Percentiles rank a stretch among this genome's conserved stretches.
These are phyloP conservation scores for silkworm (Bombyx mori) DNA, from an alignment of 1,140 invertebrate species.

Conservation along the genomic window DNA sequence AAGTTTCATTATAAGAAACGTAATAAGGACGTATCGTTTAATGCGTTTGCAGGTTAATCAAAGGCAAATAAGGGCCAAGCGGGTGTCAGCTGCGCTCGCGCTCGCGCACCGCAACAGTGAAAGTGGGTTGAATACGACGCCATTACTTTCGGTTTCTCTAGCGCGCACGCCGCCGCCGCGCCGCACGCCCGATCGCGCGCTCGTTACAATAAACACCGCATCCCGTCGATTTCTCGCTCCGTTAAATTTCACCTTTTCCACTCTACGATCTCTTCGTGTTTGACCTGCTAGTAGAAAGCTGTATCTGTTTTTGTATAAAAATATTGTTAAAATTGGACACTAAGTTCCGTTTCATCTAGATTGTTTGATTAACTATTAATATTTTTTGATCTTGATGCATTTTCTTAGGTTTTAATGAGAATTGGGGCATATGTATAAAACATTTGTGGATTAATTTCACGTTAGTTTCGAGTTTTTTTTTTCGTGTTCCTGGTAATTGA, in stretches of 20 bases:
- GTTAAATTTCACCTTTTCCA: slow-evolving; percentile 69
- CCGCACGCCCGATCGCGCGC: slow-evolving; percentile 46
- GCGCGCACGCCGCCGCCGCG: slow-evolving; percentile 28
- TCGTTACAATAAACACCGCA: slow-evolving; percentile 69
- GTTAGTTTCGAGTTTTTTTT: no score
- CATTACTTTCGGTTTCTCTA: slow-evolving; percentile 68
- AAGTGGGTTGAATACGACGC: slow-evolving; percentile 65
- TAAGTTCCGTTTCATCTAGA: no score
- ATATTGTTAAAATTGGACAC: no score
- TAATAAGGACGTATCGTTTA: neutral
- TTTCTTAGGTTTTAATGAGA: no score
- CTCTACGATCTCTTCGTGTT: slow-evolving; percentile 42
- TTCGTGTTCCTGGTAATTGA: no score
- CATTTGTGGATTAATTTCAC: no score
- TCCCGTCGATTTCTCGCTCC: slow-evolving; percentile 68
- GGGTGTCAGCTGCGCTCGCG: slow-evolving; percentile 15
- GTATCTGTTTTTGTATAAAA: slow-evolving; percentile 17
- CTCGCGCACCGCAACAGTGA: slow-evolving; percentile 55
- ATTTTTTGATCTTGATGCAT: no score
- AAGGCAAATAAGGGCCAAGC: slow-evolving; percentile 3
- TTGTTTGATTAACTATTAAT: no score
- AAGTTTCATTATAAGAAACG: no score
- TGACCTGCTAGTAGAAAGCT: slow-evolving; percentile 52
- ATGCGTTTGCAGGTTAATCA: neutral
- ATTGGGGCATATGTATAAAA: no score